Evolutionary conservation across 1,140 invertebrate species (phyloP).

Genomic region (Papilio helenus): DNA sequence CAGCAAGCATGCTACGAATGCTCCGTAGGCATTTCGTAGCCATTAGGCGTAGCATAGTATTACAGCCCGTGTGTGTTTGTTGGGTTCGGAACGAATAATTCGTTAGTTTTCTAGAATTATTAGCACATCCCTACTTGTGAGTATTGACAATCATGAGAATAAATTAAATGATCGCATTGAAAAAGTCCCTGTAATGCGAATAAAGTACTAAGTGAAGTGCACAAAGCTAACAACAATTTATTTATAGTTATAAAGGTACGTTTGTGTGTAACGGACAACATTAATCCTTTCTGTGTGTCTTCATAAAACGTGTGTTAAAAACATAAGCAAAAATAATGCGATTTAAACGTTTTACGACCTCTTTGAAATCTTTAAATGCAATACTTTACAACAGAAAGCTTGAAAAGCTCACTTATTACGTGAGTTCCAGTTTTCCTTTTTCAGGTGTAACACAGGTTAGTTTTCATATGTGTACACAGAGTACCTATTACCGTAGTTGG

Average conservation of each 20-base stretch:
- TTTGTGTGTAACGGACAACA: no score
- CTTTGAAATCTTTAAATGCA: slow-evolving; percentile 19
- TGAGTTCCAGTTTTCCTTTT: slow-evolving; percentile 29
- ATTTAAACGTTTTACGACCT: slow-evolving; percentile 24
- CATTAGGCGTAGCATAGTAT: not conserved
- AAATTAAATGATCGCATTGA: no score
- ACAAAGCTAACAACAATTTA: not conserved
- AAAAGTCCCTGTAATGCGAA: no score
- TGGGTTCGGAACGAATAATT: no score
- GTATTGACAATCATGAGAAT: no score
- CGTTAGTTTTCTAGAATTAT: no score
- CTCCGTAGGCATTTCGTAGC: not conserved
- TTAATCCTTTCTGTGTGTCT: no score
- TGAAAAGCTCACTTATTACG: slow-evolving; percentile 14
- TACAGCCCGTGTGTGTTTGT: no score
- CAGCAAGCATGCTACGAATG: not conserved
- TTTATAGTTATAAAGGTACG: no score
- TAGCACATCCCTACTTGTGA: no score
- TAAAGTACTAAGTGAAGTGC: no score
- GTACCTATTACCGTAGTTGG: slow-evolving; percentile 36
- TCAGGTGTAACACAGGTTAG: slow-evolving; percentile 33
- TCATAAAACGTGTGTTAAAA: not conserved
- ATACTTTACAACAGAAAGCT: not conserved
- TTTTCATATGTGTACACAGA: slow-evolving; percentile 26
- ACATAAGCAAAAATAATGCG: not conserved